A percentile compares a stretch with the other conserved stretches of the same genome.
phyloP scores from a whole-genome alignment of 2,797 vertebrate genomes.

The Argyrosomus regius region DNA sequence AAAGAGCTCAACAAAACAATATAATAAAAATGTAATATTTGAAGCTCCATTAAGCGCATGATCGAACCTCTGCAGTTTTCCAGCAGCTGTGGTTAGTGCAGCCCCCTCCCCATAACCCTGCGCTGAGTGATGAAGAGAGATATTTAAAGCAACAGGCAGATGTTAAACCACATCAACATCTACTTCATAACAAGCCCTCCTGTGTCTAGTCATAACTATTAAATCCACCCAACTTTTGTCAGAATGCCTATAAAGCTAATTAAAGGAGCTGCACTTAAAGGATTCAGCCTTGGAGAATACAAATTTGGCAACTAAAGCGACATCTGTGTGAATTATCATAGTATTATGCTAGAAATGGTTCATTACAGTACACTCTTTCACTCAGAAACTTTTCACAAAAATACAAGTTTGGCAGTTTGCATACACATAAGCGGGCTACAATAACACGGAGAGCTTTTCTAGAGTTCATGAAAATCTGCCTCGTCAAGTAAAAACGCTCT shows the following conservation, averaged over 20 bases:
- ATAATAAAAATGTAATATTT: constrained; percentile 12
- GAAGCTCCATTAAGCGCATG: constrained; percentile 51
- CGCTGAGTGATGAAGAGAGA: constrained; percentile 55
- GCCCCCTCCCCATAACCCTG: constrained; percentile 17
- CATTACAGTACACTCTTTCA: too few relatives aligned
- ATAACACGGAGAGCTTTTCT: constrained; percentile 5
- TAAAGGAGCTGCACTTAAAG: background rate
- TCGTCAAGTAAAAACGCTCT: constrained; percentile 68
- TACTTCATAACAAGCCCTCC: constrained; percentile 44
- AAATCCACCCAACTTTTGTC: constrained; percentile 23
- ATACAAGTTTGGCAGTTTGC: background rate
- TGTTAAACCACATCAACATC: constrained; percentile 54
- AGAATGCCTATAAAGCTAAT: constrained; percentile 14
- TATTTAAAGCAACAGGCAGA: constrained; percentile 68
- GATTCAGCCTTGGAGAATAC: constrained; percentile 2
- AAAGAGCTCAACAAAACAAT: constrained; percentile 19
- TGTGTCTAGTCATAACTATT: constrained; percentile 19
- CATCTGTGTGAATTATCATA: background rate
- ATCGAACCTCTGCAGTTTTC: constrained; percentile 66
- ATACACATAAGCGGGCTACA: background rate
- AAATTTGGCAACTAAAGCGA: background rate
- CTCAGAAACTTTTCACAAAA: background rate
- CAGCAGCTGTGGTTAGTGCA: constrained; percentile 58
- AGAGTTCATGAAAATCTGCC: constrained; percentile 71
- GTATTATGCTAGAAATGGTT: constrained; percentile 13